Evolutionary conservation across 2,113 vertebrate species (phyloP).

Genomic region (Lipotes vexillifer): DNA sequence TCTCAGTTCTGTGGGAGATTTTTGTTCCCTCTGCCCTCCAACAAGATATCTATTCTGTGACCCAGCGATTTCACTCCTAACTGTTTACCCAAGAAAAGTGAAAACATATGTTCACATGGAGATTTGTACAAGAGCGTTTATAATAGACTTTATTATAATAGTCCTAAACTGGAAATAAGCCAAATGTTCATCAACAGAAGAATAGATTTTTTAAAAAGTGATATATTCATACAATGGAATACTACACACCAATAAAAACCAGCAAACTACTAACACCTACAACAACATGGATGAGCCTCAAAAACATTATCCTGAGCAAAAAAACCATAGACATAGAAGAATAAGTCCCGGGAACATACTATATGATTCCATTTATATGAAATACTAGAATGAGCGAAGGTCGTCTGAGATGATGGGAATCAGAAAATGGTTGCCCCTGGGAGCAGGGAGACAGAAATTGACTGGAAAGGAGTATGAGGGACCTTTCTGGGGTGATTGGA

Average conservation of each 20-base stretch:
- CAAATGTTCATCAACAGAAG: not conserved
- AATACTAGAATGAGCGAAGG: not conserved
- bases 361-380: not conserved
- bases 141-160: not conserved
- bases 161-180: not conserved
- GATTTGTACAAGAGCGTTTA: not conserved
- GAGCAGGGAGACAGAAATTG: not conserved
- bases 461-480: not conserved
- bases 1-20: not conserved
- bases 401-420: not conserved
- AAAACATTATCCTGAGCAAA: not conserved
- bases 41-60: not conserved
- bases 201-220: not conserved
- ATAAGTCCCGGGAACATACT: not conserved
- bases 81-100: not conserved
- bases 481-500: not conserved
- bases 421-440: not conserved
- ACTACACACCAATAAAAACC: not conserved
- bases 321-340: not conserved
- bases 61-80: not conserved
- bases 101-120: not conserved
- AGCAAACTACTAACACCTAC: not conserved
- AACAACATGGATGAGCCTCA: not conserved
- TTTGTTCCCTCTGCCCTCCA: not conserved
- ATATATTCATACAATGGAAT: not conserved